Percentiles rank a stretch among this genome's conserved stretches.
Conservation (phyloP, 2,797 vertebrate genomes). For the Catharus ustulatus region DNA sequence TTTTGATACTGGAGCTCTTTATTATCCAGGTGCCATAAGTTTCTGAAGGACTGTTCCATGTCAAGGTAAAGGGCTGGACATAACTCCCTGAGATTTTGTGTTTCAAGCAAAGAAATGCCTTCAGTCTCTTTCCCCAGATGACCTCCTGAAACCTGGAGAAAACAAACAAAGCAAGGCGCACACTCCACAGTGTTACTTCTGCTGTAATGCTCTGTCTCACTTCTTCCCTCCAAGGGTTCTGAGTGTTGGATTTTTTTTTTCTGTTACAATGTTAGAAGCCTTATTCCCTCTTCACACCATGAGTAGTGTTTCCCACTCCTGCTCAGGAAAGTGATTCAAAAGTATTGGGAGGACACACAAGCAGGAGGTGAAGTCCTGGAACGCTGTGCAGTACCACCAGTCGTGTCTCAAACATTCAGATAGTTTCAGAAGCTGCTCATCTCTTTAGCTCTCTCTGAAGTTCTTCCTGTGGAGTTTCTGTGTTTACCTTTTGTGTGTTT, state of each 20-base stretch:
- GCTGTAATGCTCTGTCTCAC: rapidly evolving
- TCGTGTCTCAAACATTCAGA: neutral
- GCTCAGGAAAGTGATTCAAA: neutral
- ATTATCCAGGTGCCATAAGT: neutral
- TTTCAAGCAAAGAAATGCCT: neutral
- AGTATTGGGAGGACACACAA: neutral
- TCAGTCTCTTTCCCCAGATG: neutral
- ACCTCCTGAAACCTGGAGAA: rapidly evolving
- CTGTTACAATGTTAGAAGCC: rapidly evolving
- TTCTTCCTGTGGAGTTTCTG: neutral
- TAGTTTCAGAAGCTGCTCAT: neutral
- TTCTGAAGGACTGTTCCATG: neutral
- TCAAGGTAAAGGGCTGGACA: neutral
- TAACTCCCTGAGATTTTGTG: neutral
- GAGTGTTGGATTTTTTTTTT: neutral
- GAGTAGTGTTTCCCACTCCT: neutral
- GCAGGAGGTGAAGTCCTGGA: neutral
- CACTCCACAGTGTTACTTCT: rapidly evolving
- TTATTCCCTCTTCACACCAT: neutral
- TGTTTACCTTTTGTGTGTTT: neutral
- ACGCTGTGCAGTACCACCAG: neutral
- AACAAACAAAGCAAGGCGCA: neutral
- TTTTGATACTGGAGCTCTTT: neutral
- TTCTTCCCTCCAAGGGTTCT: neutral
- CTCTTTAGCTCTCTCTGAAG: neutral